Evolutionary conservation across 2,113 vertebrate genomes (phyloP), one percentile per base, ranked within the genome.

Genomic region (Phalacrocorax carbo): DNA sequence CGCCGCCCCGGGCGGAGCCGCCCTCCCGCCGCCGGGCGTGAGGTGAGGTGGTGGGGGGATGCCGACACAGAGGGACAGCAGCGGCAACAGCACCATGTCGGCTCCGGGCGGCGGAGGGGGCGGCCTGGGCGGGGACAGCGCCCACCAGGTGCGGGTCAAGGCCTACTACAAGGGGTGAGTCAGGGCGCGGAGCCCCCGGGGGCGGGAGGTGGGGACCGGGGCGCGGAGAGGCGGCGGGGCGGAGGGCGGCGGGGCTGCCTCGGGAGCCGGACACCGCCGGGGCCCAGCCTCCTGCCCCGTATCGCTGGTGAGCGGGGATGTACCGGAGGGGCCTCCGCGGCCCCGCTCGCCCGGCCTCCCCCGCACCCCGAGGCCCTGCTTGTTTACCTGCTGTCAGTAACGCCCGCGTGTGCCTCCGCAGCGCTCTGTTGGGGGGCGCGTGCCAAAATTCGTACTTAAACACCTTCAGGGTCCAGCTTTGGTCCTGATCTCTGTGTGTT

Each of bases 151-250:
- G 98, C 99, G 99, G 94, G 99, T 99, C 44, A 99, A 99, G 95
- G 98, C 99, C n/a, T 99, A 99, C 88, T 99, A 99, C 75, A 99
- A 99, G 97, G 99, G 99, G 99, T 99, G 97, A 98, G 98, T 94
- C 73, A 20, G 10, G 44, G 49, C 5, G 44, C 26, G 23, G 27
- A 22, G 60, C 8, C 32, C 11, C 30, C 2, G 51, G 27, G 8
- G 30, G 18, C 17, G 34, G 60, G n/a, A 36, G 22, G 34, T 8
- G 55, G 13, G 61, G 30, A 42, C n/a, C 29, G 42, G 38, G 52
- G 38, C 38, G 38, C 38, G 38, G 38, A 38, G 38, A 38, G 38
- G 38, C 38, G 38, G 38, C 38, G 38, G 38, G 38, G 38, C 38
- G 38, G 38, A 38, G 38, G 38, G 29, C 27, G 34, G 15, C 5